These are phyloP conservation scores for Gryllus bimaculatus DNA, from an alignment of 1,140 invertebrate species.

Conservation along the genomic window DNA sequence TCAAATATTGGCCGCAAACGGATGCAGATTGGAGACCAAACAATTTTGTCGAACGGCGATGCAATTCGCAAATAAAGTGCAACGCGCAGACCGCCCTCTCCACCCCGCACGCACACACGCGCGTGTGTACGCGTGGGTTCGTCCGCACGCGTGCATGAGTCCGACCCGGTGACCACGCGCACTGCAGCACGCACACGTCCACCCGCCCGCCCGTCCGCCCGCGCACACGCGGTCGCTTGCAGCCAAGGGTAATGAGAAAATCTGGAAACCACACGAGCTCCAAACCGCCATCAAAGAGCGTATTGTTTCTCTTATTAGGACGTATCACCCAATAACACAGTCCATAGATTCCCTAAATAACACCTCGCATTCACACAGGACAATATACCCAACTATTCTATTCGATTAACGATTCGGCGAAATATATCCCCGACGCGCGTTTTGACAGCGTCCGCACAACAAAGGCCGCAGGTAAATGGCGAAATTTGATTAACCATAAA, in stretches of 20 bases:
- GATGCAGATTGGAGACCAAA: too few species aligned
- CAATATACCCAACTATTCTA: background rate
- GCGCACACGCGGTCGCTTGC: too few species aligned
- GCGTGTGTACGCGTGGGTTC: too few species aligned
- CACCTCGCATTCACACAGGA: background rate
- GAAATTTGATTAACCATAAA: constrained; percentile 1
- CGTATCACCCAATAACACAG: background rate
- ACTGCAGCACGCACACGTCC: too few species aligned
- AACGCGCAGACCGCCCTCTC: too few species aligned
- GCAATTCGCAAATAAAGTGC: too few species aligned
- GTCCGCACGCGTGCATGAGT: too few species aligned
- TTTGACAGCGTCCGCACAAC: background rate
- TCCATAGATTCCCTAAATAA: background rate
- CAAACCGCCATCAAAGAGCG: background rate
- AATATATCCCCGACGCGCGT: background rate
- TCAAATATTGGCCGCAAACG: too few species aligned
- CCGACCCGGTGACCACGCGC: too few species aligned
- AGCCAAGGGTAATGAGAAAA: background rate
- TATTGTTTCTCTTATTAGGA: background rate
- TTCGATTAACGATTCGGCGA: background rate
- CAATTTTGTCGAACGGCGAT: too few species aligned
- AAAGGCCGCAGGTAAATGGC: background rate
- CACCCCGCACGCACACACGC: too few species aligned
- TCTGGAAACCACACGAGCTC: background rate
- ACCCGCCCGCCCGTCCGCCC: too few species aligned